Base-by-base conservation (phyloP, 2,113 vertebrate species). In the Aphyosemion australe region DNA sequence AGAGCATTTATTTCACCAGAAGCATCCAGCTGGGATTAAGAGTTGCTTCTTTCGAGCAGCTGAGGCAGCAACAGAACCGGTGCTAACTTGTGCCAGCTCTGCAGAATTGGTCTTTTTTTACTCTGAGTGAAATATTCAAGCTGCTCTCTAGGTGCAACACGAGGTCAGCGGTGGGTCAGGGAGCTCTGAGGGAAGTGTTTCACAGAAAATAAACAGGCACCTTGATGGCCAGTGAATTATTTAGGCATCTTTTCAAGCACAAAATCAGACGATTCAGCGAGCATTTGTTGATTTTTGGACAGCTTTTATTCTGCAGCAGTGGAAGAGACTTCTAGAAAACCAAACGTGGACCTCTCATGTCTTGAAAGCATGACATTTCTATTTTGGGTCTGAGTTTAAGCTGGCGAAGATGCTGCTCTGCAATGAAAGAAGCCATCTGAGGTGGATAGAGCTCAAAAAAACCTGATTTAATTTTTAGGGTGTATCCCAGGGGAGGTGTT, bases 91-190 rank as follows among this genome's bases (percentile, higher is more conserved):
- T 20, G 14, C 13, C 34, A 8, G n/a, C 18, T 50, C 60, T 20
- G 63, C n/a, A 34, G 4, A 13, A 46, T 1, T 26, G 26, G 26
- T 26, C 8, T 21, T 21, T 26, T 47, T 10, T 62, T 63, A 16
- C 37, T 3, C 19, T 12, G 18, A 50, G 12, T 62, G 46, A 49
- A 62, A 62, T 50, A 50, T 20, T 26, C n/a, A 49, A 56, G 5
- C 45, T 65, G 21, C 46, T 10, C 14, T 7, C 2, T 47, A 20
- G 18, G 43, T 47, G 52, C 18, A 42, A 14, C 5, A 11, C n/a
- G 53, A 57, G 42, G 51, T 55, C 62, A 47, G 39, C 26, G 12
- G 16, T n/a, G 26, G 50, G 16, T 45, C 63, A 47, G n/a, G 14
- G 15, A 34, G 42, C 42, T 13, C 14, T 34, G 2, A 37, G 2